Evolutionary conservation across 2,797 vertebrate species (phyloP).

Genomic region (Acipenser transmontanus): DNA sequence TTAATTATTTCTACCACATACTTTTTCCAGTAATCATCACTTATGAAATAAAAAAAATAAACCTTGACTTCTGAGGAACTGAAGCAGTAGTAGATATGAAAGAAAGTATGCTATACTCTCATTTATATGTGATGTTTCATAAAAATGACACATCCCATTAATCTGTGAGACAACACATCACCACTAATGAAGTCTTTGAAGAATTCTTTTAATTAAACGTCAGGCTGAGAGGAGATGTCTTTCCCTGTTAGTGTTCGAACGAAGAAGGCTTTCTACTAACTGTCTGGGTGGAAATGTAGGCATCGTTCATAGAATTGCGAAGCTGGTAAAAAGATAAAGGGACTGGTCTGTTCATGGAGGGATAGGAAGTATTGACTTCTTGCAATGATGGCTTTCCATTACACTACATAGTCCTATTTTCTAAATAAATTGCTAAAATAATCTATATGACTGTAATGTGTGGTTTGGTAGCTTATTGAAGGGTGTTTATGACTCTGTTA

Average conservation of each 20-base stretch:
- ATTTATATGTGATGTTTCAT: conserved; percentile 44
- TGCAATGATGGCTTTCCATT: conserved; percentile 31
- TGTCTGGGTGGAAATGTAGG: conserved; percentile 44
- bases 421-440: conserved; percentile 42
- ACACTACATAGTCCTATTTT: conserved; percentile 30
- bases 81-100: conserved; percentile 20
- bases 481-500: conserved; percentile 25
- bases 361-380: conserved; percentile 23
- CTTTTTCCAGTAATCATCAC: conserved; percentile 26
- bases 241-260: conserved; percentile 55
- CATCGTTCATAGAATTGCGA: conserved; percentile 27
- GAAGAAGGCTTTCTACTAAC: conserved; percentile 36
- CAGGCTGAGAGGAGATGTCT: conserved; percentile 51
- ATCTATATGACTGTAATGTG: conserved; percentile 45
- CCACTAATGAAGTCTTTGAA: conserved; percentile 69
- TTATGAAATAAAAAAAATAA: conserved; percentile 13
- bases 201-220: conserved; percentile 69
- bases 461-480: conserved; percentile 39
- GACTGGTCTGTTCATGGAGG: conserved; percentile 34
- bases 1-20: conserved; percentile 57
- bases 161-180: conserved; percentile 50
- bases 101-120: conserved; percentile 25
- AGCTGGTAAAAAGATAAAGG: conserved; percentile 22
- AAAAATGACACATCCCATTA: conserved; percentile 59
- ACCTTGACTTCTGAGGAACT: conserved; percentile 6